Percentiles rank a stretch among this genome's conserved stretches.
These are phyloP conservation scores for Metellina segmentata DNA, from an alignment of 2,888 invertebrate genomes.

Conservation along the genomic window DNA sequence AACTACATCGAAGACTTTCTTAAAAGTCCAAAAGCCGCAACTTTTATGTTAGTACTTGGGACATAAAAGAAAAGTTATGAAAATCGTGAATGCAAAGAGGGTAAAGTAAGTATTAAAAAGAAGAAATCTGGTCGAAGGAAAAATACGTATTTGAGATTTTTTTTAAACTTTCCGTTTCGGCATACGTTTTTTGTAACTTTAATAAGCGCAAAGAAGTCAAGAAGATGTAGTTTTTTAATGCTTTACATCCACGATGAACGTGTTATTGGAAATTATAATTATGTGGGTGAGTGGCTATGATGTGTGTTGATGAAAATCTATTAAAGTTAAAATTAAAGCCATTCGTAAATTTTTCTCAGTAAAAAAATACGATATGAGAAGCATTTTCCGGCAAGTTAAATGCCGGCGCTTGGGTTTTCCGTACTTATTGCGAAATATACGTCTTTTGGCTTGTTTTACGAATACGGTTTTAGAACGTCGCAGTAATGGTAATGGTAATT, in stretches of 20 bases:
- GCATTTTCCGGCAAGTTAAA: too few relatives aligned
- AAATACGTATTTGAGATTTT: constrained; percentile 3
- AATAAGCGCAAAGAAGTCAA: not conserved
- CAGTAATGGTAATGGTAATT: too few relatives aligned
- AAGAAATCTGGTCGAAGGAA: constrained; percentile 2
- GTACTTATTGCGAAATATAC: too few relatives aligned
- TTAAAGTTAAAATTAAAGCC: not conserved
- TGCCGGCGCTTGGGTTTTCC: too few relatives aligned
- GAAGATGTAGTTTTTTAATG: not conserved
- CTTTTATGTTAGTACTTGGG: constrained; percentile 21
- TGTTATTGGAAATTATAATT: not conserved
- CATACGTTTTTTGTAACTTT: not conserved
- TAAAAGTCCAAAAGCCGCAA: constrained; percentile 24
- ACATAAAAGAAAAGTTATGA: constrained; percentile 3
- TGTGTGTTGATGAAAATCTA: not conserved
- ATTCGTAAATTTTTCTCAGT: too few relatives aligned
- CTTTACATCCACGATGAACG: not conserved
- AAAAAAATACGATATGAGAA: too few relatives aligned
- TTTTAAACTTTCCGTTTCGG: not conserved
- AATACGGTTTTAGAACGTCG: too few relatives aligned
- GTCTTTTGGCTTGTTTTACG: too few relatives aligned
- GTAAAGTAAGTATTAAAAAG: constrained; percentile 13
- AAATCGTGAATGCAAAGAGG: constrained; percentile 19
- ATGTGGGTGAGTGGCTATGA: not conserved
- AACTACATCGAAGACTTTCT: not conserved